These are phyloP conservation scores for Ylistrum balloti DNA, from an alignment of 1,140 invertebrate species.

Conservation along the genomic window DNA sequence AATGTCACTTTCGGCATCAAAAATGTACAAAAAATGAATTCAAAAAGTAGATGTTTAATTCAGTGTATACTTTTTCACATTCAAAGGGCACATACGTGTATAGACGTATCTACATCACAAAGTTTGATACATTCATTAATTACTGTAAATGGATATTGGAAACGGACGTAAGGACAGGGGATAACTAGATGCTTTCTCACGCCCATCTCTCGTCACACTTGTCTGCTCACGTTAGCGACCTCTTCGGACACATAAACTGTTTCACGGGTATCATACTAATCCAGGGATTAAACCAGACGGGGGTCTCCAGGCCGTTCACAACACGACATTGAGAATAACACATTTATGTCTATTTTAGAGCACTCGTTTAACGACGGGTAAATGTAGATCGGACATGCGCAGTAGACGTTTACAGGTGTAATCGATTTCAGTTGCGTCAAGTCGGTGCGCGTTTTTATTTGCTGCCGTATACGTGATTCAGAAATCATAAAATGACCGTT, in stretches of 20 bases:
- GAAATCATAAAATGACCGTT: constrained; percentile 12
- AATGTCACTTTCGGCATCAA: not conserved
- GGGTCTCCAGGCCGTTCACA: constrained; percentile 1
- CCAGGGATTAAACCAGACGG: not conserved
- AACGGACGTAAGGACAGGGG: not conserved
- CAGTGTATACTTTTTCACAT: too few relatives aligned
- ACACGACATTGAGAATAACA: not conserved
- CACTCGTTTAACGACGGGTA: not conserved
- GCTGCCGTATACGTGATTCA: constrained; percentile 10
- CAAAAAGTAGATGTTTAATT: not conserved
- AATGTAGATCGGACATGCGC: constrained; percentile 30
- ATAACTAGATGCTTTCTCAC: not conserved
- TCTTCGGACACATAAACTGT: not conserved
- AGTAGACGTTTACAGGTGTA: constrained; percentile 1
- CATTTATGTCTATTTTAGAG: constrained; percentile 27
- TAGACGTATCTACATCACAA: too few relatives aligned
- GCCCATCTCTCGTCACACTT: not conserved
- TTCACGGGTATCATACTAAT: constrained; percentile 34
- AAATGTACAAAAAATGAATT: not conserved
- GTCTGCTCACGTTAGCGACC: not conserved
- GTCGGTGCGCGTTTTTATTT: constrained; percentile 14
- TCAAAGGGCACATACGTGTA: too few relatives aligned
- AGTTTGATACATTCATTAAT: too few relatives aligned
- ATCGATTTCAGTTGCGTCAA: constrained; percentile 9
- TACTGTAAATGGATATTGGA: too few relatives aligned